phyloP scores from a whole-genome alignment of 2,888 invertebrate species.

The Melieria omissa region DNA sequence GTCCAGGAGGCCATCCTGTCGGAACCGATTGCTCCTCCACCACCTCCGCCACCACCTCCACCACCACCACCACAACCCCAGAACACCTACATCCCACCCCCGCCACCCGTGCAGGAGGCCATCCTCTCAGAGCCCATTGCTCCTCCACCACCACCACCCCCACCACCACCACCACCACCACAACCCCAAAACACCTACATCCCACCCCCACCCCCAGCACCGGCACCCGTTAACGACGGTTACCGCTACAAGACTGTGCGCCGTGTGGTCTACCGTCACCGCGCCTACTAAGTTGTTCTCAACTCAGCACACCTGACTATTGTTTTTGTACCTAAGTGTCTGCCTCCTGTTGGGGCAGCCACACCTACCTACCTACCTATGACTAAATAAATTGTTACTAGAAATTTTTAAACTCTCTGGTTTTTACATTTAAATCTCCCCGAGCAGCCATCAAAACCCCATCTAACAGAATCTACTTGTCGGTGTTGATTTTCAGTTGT shows the following conservation, averaged over 20 bases:
- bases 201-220: constrained; percentile 18
- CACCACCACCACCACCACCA: constrained; percentile 21
- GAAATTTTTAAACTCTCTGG: no score
- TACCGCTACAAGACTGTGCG: constrained; percentile 20
- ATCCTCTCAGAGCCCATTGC: not conserved
- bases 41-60: not conserved
- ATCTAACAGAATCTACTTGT: no score
- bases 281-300: not conserved
- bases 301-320: no score
- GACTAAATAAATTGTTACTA: no score
- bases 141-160: constrained; percentile 1
- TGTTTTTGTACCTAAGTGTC: no score
- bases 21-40: not conserved
- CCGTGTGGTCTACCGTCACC: constrained; percentile 12
- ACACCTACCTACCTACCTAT: no score
- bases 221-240: constrained; percentile 19
- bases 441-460: no score
- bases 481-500: no score
- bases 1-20: not conserved
- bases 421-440: no score
- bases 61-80: not conserved
- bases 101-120: constrained; percentile 6
- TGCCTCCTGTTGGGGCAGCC: no score
- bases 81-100: not conserved
- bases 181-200: constrained; percentile 1